Evolutionary conservation across 2,888 invertebrate genomes (phyloP).

Genomic region (Scelioninae gen. 2): DNA sequence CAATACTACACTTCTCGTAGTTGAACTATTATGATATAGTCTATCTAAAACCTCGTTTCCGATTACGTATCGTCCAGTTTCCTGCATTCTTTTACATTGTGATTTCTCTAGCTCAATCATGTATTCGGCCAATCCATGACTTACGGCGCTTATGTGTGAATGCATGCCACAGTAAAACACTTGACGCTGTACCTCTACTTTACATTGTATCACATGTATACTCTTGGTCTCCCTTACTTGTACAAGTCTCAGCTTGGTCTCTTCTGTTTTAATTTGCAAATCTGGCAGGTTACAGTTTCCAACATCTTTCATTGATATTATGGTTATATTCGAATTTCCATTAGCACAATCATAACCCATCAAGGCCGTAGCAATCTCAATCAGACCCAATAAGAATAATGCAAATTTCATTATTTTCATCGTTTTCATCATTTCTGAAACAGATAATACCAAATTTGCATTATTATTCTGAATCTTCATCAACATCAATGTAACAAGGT

Average conservation of each 20-base stretch:
- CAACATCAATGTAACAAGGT: slow-evolving; percentile 1
- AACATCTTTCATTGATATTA: background rate
- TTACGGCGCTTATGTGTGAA: slow-evolving; percentile 7
- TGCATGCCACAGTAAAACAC: slow-evolving; percentile 1
- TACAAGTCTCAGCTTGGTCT: background rate
- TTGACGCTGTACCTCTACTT: background rate
- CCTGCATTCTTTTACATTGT: background rate
- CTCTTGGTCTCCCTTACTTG: background rate
- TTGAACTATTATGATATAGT: background rate
- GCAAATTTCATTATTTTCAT: too few relatives aligned
- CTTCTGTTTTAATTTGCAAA: background rate
- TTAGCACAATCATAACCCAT: background rate
- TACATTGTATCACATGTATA: slow-evolving; percentile 5
- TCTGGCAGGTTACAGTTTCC: background rate
- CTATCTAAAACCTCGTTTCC: background rate
- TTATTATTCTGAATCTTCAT: too few relatives aligned
- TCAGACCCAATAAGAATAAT: background rate
- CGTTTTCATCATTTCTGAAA: slow-evolving; percentile 2
- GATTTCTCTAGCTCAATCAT: slow-evolving; percentile 4
- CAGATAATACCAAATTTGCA: too few relatives aligned
- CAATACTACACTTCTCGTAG: background rate
- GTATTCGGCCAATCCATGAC: slow-evolving; percentile 10
- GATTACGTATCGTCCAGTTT: background rate
- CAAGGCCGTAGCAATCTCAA: background rate
- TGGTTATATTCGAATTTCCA: background rate